These are phyloP conservation scores for Beris chalybata DNA, from an alignment of 2,888 invertebrate species.

Conservation along the genomic window DNA sequence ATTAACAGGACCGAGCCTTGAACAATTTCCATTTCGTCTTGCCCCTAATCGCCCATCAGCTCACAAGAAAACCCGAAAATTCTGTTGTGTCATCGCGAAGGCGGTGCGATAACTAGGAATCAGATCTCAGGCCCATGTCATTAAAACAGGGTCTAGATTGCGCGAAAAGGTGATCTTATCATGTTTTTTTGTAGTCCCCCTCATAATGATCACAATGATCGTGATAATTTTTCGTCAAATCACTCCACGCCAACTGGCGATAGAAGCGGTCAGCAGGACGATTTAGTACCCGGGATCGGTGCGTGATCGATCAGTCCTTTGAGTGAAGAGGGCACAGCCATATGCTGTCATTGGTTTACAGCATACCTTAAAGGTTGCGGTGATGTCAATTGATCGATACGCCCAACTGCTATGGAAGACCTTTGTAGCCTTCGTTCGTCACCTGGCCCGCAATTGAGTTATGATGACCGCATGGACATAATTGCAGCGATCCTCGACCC, in stretches of 20 bases:
- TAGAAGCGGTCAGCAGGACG: slow-evolving; percentile 1
- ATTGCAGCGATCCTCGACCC: slow-evolving; percentile 13
- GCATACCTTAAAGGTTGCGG: slow-evolving; percentile 4
- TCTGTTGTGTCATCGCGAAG: slow-evolving; percentile 23
- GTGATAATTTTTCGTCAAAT: slow-evolving; percentile 17
- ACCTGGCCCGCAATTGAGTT: slow-evolving; percentile 23
- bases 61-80: slow-evolving; percentile 21
- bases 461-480: slow-evolving; percentile 26
- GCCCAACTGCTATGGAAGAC: slow-evolving; percentile 22
- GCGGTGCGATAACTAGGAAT: slow-evolving; percentile 1
- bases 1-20: too few species aligned
- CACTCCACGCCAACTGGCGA: slow-evolving; percentile 28
- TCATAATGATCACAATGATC: too few species aligned
- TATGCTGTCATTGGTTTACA: slow-evolving; percentile 1
- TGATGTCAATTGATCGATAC: slow-evolving; percentile 27
- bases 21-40: too few species aligned
- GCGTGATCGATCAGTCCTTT: slow-evolving; percentile 17
- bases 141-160: slow-evolving; percentile 8
- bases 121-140: slow-evolving; percentile 8
- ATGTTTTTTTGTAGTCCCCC: too few species aligned
- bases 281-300: slow-evolving; percentile 1
- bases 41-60: slow-evolving; percentile 13
- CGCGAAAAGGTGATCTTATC: slow-evolving; percentile 8
- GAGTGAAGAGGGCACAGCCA: slow-evolving; percentile 1
- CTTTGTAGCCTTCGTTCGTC: slow-evolving; percentile 25